A percentile compares a stretch with the other conserved stretches of the same genome.
These are phyloP conservation scores for Tetrax tetrax DNA, from an alignment of 2,113 vertebrate genomes.

Conservation along the genomic window DNA sequence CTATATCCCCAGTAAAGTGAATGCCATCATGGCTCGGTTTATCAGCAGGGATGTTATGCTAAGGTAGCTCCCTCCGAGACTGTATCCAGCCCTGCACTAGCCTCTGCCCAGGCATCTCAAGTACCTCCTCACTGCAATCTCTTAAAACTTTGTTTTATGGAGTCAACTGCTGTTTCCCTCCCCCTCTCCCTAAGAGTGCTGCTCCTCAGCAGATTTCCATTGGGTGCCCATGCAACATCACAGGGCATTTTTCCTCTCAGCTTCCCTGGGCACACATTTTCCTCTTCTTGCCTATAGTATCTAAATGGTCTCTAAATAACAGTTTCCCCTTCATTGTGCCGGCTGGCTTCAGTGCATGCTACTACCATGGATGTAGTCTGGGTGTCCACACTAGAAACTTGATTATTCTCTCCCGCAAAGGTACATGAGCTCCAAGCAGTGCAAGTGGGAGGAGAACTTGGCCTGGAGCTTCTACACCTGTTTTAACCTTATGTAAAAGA, in stretches of 20 bases:
- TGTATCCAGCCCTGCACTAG: not conserved
- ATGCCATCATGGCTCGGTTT: not conserved
- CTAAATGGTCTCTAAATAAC: not conserved
- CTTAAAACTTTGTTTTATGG: not conserved
- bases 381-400: not conserved
- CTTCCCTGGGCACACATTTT: not conserved
- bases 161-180: not conserved
- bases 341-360: not conserved
- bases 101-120: not conserved
- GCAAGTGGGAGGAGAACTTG: not conserved
- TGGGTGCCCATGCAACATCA: not conserved
- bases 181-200: not conserved
- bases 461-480: not conserved
- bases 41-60: not conserved
- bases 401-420: not conserved
- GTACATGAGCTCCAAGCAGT: not conserved
- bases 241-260: not conserved
- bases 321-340: not conserved
- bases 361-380: not conserved
- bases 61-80: not conserved
- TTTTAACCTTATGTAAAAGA: not conserved
- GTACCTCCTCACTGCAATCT: not conserved
- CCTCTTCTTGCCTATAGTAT: not conserved
- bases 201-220: not conserved
- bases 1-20: not conserved